Base-by-base conservation (phyloP, 2,113 vertebrate species). In the Colossoma macropomum region DNA sequence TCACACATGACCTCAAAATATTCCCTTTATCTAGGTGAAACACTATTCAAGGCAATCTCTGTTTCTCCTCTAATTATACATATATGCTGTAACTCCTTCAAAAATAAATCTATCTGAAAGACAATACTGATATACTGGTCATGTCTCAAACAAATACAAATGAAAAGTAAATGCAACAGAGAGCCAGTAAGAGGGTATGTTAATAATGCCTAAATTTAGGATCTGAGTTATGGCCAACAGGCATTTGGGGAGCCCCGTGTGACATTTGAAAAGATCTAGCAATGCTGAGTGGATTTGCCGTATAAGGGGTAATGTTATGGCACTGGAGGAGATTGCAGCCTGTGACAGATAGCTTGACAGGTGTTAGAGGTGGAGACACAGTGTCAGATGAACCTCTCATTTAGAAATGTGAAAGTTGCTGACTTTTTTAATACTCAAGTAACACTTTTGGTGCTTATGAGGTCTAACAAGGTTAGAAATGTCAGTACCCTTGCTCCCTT, bases 311-410 rank as follows among this genome's bases (percentile, higher is more conserved):
- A 95, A 96, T 95, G 88, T 88, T 92, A 90, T 92, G 90, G 91
- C 93, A 92, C 95, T 95, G 95, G 95, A 93, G 95, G 94, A 93
- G 94, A 94, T 94, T 93, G 93, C 90, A 92, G 89, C 86, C 89
- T 82, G 92, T 96, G 95, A 95, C 95, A 93, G 95, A 97, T 96
- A 92, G 93, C 88, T 71, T 88, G 95, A 97, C 96, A 97, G 96
- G 95, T 98, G 95, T 90, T 90, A 90, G 89, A 88, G 88, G 90
- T 91, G 90, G 89, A 87, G 30, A 63, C 84, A 90, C 87, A 94
- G 92, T 95, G 95, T 96, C 95, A 94, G 87, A 94, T 95, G 94
- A 95, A 92, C 93, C 82, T 88, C 91, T 89, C 86, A 90, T 93
- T 95, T 92, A 94, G 94, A 95, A 96, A 95, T 92, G 89, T 93